These are phyloP conservation scores for Nibea coibor DNA, from an alignment of 2,113 vertebrate species.

Conservation along the genomic window DNA sequence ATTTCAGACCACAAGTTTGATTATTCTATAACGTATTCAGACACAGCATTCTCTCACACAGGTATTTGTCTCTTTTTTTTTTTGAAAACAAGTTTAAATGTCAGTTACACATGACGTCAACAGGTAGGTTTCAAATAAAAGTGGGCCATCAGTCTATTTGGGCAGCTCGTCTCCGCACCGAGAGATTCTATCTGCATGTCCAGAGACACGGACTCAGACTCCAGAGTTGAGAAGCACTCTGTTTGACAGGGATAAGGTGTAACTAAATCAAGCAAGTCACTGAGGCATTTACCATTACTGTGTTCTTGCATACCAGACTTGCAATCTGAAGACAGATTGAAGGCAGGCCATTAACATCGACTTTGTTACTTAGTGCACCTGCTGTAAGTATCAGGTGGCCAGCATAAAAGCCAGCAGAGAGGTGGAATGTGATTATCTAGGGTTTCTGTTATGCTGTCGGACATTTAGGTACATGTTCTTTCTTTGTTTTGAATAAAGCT, in stretches of 20 bases:
- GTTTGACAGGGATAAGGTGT: slow-evolving; percentile 56
- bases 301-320: slow-evolving; percentile 53
- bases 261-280: slow-evolving; percentile 63
- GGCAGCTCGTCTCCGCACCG: background rate
- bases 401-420: slow-evolving; percentile 53
- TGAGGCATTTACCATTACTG: slow-evolving; percentile 51
- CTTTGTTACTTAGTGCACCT: slow-evolving; percentile 64
- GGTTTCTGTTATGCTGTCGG: background rate
- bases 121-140: slow-evolving; percentile 19
- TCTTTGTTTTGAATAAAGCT: background rate
- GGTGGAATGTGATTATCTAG: slow-evolving; percentile 39
- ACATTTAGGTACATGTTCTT: slow-evolving; percentile 26
- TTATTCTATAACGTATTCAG: background rate
- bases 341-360: slow-evolving; percentile 54
- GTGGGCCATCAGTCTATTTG: slow-evolving; percentile 26
- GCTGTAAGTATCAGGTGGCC: slow-evolving; percentile 59
- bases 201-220: slow-evolving; percentile 14
- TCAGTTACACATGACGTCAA: slow-evolving; percentile 32
- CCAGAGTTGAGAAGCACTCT: slow-evolving; percentile 40
- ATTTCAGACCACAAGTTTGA: background rate
- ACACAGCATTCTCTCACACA: background rate
- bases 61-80: background rate
- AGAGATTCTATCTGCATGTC: slow-evolving; percentile 39
- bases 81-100: slow-evolving; percentile 36
- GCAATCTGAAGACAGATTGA: slow-evolving; percentile 39